phyloP scores from a whole-genome alignment of 2,113 vertebrate genomes.

The Hemibagrus wyckioides region DNA sequence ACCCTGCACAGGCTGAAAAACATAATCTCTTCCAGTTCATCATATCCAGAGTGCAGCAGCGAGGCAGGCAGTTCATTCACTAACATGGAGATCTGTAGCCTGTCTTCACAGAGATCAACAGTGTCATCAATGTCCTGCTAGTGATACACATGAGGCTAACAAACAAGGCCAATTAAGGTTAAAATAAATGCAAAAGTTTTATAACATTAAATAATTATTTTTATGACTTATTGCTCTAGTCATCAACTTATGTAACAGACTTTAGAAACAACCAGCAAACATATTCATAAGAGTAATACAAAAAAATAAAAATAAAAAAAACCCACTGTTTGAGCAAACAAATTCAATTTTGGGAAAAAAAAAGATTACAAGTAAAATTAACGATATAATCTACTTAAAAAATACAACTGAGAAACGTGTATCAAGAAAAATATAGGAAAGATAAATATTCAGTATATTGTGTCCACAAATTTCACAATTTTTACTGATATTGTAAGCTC shows the following conservation, averaged over 20 bases:
- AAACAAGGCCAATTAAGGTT: not conserved
- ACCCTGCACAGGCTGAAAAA: slow-evolving; percentile 97
- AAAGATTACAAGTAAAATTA: not conserved
- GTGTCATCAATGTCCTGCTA: slow-evolving; percentile 88
- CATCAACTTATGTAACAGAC: not conserved
- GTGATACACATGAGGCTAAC: slow-evolving; percentile 53
- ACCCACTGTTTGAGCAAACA: not conserved
- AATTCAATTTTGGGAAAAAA: not conserved
- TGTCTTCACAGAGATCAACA: slow-evolving; percentile 88
- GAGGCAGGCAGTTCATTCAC: slow-evolving; percentile 94
- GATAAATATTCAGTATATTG: not conserved
- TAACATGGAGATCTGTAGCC: slow-evolving; percentile 95
- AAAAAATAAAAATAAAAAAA: not conserved
- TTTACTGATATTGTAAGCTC: not conserved
- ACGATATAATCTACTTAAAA: not conserved
- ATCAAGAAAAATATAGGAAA: no score
- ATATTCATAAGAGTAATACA: not conserved
- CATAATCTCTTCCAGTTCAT: slow-evolving; percentile 91
- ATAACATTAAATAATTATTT: not conserved
- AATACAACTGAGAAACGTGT: not conserved
- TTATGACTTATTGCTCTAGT: not conserved
- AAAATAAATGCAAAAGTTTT: not conserved
- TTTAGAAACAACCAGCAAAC: not conserved
- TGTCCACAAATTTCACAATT: not conserved
- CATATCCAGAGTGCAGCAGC: slow-evolving; percentile 87